phyloP scores from a whole-genome alignment of 2,888 invertebrate species.

The Lomographa bimaculata region DNA sequence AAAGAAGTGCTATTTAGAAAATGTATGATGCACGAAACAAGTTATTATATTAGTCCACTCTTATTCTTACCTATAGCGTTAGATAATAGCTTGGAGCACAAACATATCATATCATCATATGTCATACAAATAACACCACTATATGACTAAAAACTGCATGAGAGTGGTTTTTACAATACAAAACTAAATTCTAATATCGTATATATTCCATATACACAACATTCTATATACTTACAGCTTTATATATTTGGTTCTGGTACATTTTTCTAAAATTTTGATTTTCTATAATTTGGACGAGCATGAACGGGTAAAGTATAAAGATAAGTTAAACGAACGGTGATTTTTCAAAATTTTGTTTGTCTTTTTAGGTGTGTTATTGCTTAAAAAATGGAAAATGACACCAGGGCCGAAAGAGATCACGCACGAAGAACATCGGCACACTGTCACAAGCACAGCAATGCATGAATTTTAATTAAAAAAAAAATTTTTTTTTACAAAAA shows the following conservation, averaged over 20 bases:
- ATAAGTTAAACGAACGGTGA: constrained; percentile 19
- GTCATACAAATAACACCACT: too few relatives aligned
- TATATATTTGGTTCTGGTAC: constrained; percentile 79
- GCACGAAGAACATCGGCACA: constrained; percentile 53
- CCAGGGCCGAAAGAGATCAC: constrained; percentile 82
- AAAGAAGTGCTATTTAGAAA: too few relatives aligned
- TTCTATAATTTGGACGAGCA: constrained; percentile 39
- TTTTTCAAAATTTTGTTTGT: constrained; percentile 41
- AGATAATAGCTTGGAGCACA: too few relatives aligned
- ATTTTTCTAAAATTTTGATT: constrained; percentile 54
- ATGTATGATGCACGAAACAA: too few relatives aligned
- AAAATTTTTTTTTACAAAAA: too few relatives aligned
- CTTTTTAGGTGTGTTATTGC: constrained; percentile 69
- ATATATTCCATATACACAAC: neutral
- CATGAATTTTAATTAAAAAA: constrained; percentile 45
- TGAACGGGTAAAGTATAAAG: constrained; percentile 32
- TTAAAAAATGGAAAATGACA: constrained; percentile 65
- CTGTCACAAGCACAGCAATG: constrained; percentile 64
- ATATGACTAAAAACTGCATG: too few relatives aligned
- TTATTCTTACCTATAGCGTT: too few relatives aligned
- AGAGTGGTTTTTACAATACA: too few relatives aligned
- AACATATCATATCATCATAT: too few relatives aligned
- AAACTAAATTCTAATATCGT: neutral
- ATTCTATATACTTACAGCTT: constrained; percentile 26
- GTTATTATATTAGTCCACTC: too few relatives aligned